These are phyloP conservation scores for Zaprionus obscuricornis DNA, from an alignment of 2,888 invertebrate species.

Conservation along the genomic window DNA sequence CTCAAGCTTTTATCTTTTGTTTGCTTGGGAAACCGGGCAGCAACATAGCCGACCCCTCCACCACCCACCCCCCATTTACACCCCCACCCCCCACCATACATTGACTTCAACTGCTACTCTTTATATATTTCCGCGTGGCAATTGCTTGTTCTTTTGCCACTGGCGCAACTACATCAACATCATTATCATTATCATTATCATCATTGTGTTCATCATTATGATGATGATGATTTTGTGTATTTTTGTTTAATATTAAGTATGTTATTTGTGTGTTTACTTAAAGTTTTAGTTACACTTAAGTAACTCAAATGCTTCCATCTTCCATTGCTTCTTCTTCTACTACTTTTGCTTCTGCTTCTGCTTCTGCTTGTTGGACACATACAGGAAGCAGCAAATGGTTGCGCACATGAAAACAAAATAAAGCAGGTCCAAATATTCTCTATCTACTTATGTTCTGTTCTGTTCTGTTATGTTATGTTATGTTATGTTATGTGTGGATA, in stretches of 20 bases:
- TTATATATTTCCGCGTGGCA: constrained; percentile 48
- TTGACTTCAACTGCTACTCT: not conserved
- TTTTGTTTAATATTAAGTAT: constrained; percentile 78
- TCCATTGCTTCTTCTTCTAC: constrained; percentile 8
- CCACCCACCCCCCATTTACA: not conserved
- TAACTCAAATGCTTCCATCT: constrained; percentile 64
- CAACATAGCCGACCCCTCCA: constrained; percentile 1
- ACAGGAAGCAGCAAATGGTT: constrained; percentile 69
- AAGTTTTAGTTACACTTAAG: constrained; percentile 78
- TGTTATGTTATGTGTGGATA: no score
- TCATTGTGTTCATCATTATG: constrained; percentile 13
- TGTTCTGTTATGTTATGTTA: no score
- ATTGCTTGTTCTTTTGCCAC: constrained; percentile 49
- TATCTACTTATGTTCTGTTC: no score
- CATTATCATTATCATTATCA: constrained; percentile 17
- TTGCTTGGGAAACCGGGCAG: constrained; percentile 49
- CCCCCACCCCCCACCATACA: constrained; percentile 22
- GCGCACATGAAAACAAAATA: constrained; percentile 72
- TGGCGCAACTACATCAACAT: constrained; percentile 22
- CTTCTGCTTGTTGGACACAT: constrained; percentile 16
- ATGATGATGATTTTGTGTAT: constrained; percentile 61
- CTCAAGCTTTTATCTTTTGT: constrained; percentile 75
- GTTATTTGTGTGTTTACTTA: constrained; percentile 78
- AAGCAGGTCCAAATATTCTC: constrained; percentile 55
- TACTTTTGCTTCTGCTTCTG: not conserved